Evolutionary conservation across 2,113 vertebrate genomes (phyloP).

Genomic region (Hystrix cristata): DNA sequence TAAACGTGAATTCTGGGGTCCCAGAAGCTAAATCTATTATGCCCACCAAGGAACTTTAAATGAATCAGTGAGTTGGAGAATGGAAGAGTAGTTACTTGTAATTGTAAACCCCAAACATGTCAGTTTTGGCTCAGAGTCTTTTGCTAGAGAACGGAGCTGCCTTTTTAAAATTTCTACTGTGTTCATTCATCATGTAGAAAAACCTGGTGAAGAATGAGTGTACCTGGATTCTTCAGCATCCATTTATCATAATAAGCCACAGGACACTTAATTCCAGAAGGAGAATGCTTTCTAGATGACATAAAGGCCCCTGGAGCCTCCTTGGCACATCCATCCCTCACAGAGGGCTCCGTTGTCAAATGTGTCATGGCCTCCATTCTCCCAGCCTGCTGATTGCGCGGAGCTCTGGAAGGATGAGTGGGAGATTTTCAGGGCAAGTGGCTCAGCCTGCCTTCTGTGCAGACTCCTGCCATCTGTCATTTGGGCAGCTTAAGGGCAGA

Average conservation of each 20-base stretch:
- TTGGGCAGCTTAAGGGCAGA: conserved; percentile 9
- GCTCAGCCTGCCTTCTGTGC: background rate
- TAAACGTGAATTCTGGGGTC: conserved; percentile 55
- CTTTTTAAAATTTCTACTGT: background rate
- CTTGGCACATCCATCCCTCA: conserved; percentile 35
- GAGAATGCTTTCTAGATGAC: conserved; percentile 52
- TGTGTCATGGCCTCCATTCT: background rate
- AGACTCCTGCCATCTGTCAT: background rate
- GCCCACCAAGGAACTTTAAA: conserved; percentile 59
- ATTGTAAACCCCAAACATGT: background rate
- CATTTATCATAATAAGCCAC: conserved; percentile 53
- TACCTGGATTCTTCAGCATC: conserved; percentile 7
- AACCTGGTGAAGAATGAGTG: conserved; percentile 9
- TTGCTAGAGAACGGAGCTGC: background rate
- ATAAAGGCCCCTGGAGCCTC: background rate
- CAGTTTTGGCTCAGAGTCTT: background rate
- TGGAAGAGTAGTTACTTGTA: conserved; percentile 29
- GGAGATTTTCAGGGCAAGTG: background rate
- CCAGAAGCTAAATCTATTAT: conserved; percentile 66
- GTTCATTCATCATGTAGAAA: background rate
- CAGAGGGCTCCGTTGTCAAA: background rate
- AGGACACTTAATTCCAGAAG: conserved; percentile 14
- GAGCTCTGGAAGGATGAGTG: background rate
- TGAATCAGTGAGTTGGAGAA: background rate
- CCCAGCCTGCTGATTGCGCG: background rate